Conservation (phyloP, 2,113 vertebrate species). For the Xerus inauris region DNA sequence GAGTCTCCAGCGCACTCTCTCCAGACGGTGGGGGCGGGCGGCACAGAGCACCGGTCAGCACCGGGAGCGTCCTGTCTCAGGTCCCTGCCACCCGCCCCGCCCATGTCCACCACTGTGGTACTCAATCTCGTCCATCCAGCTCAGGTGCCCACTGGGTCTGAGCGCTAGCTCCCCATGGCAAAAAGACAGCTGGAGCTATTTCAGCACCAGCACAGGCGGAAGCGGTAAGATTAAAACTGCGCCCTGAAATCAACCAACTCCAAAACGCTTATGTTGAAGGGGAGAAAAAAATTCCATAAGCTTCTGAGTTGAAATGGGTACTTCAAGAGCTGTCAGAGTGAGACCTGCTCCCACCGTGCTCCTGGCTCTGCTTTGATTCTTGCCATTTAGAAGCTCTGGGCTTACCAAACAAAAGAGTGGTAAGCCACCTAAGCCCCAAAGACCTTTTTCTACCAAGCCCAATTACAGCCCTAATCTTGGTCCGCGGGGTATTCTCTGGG, state of each 20-base stretch:
- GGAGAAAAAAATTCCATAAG: neutral
- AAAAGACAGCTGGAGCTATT: neutral
- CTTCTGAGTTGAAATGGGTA: constrained; percentile 1
- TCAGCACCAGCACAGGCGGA: fast-evolving
- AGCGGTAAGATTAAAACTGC: neutral
- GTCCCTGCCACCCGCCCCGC: too few species aligned
- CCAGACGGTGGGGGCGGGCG: constrained; percentile 79
- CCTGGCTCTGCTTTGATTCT: constrained; percentile 55
- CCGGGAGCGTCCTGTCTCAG: neutral
- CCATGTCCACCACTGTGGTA: too few species aligned
- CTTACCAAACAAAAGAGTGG: constrained; percentile 70
- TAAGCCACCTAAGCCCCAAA: constrained; percentile 65
- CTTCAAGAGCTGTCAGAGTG: constrained; percentile 56
- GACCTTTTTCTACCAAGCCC: constrained; percentile 58
- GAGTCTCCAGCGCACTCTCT: constrained; percentile 80
- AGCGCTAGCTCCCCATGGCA: neutral
- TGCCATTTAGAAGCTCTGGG: constrained; percentile 34
- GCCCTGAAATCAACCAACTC: constrained; percentile 2
- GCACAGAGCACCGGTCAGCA: constrained; percentile 68
- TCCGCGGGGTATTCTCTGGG: neutral
- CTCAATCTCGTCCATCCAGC: neutral
- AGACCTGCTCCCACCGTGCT: constrained; percentile 4
- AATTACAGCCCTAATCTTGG: constrained; percentile 61
- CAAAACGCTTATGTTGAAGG: neutral
- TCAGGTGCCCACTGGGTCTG: neutral